phyloP scores from a whole-genome alignment of 1,140 invertebrate genomes.

The Lepidurus arcticus region DNA sequence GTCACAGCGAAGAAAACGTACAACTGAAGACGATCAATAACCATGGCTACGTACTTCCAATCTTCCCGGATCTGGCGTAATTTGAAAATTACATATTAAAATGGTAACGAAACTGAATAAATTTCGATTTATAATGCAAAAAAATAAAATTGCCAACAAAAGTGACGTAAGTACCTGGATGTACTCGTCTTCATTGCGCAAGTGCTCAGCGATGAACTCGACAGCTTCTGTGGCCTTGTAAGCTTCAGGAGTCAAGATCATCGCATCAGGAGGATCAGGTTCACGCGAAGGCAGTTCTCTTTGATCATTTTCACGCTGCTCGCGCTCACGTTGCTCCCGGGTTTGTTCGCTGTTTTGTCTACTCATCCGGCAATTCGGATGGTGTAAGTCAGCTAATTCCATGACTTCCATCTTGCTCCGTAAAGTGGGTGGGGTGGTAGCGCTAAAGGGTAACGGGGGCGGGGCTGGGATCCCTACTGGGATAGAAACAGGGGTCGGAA shows the following conservation, averaged over 20 bases:
- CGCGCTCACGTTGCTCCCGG: constrained; percentile 43
- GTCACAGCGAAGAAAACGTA: constrained; percentile 98
- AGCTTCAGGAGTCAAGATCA: constrained; percentile 83
- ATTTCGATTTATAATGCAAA: not conserved
- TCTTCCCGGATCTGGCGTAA: constrained; percentile 90
- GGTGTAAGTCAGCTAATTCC: constrained; percentile 88
- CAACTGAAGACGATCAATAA: constrained; percentile 93
- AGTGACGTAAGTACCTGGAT: constrained; percentile 67
- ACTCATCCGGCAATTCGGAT: constrained; percentile 92
- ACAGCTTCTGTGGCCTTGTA: constrained; percentile 88
- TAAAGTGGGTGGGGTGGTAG: constrained; percentile 63
- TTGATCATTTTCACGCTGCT: constrained; percentile 32
- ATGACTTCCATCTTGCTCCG: constrained; percentile 78
- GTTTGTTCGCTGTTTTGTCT: constrained; percentile 58
- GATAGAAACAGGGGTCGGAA: constrained; percentile 37
- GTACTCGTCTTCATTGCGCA: constrained; percentile 92
- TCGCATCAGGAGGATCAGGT: constrained; percentile 75
- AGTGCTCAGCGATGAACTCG: constrained; percentile 95
- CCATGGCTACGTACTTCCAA: constrained; percentile 99
- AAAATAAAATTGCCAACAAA: constrained; percentile 29
- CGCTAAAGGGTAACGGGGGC: constrained; percentile 66
- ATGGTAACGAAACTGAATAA: not conserved
- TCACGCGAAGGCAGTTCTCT: constrained; percentile 27
- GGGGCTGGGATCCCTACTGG: constrained; percentile 49
- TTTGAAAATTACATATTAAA: not conserved